A percentile compares a stretch with the other conserved stretches of the same genome.
Evolutionary conservation across 2,888 invertebrate species (phyloP).

Genomic region (Mesorhabditis sp.): DNA sequence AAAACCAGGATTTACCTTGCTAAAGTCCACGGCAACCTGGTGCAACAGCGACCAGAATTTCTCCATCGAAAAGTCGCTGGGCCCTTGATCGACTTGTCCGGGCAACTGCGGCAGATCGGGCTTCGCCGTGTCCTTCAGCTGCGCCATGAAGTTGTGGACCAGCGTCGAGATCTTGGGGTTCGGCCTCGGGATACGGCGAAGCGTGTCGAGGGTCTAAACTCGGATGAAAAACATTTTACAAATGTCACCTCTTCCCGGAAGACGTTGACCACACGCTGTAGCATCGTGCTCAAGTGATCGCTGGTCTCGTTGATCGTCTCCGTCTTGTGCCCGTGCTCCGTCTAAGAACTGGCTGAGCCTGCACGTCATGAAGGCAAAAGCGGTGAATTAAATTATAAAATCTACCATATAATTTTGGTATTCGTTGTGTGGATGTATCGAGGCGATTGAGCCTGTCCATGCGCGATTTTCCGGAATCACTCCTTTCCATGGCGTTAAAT

Average conservation of each 20-base stretch:
- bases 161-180: constrained; percentile 24
- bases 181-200: constrained; percentile 23
- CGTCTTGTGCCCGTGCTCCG: too few species aligned
- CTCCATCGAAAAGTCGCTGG: neutral
- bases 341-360: neutral
- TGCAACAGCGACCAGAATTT: constrained; percentile 4
- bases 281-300: neutral
- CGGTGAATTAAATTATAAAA: too few species aligned
- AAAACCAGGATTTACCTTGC: neutral
- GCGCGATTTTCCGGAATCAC: too few species aligned
- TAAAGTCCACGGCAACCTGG: neutral
- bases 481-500: too few species aligned
- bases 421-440: too few species aligned
- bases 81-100: neutral
- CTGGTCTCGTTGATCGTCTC: neutral
- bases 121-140: constrained; percentile 17
- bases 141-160: constrained; percentile 25
- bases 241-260: neutral
- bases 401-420: too few species aligned
- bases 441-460: too few species aligned
- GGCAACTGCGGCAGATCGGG: neutral
- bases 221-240: neutral
- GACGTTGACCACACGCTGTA: neutral
- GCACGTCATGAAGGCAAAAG: too few species aligned
- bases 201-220: constrained; percentile 21